Evolutionary conservation across 2,888 invertebrate species (phyloP), one percentile per base, ranked within the genome.

Genomic region (Aspidiotus rigidus): DNA sequence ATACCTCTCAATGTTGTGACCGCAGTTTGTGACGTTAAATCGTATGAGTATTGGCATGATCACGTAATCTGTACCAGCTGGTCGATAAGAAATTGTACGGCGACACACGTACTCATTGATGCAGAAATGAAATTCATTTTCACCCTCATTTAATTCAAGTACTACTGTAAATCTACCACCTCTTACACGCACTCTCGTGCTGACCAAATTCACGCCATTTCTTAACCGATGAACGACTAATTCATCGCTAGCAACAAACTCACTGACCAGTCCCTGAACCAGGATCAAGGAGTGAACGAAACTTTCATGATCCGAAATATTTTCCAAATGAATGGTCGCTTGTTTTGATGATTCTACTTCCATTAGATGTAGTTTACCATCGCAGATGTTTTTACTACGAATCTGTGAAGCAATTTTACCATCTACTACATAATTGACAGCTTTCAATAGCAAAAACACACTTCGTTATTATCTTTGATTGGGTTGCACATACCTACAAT

Each of bases 151-250:
- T 55, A 90, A 79, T 74, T 85, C 83, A 7, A 86, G 79, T 70
- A 90, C 77, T 41, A 84, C 81, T 78, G 89, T 88, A 76, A 90
- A 90, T 75, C 85, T 84, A 53, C 85, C 84, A 73, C 84, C 13
- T 49, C 28, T 7, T 17, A 60, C 8, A 59, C 28, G 17, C 13
- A 28, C 16, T 17, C 39, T 40, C 17, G 28, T 11, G 17, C 44
- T 44, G 7, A 16, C 17, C 7, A 39, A 11, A 59, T 39, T 44
- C 39, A 42, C 67, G n/a, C 28, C 42, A 0, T 28, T 42, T 44
- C 60, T 59, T 7, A 49, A 8, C 1, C 53, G 40, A 60, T 15
- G 84, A 63, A 82, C 77, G 57, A 87, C 80, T 72, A 83, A 83
- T 86, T 87, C 87, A 16, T 69, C 57, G 0, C 62, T 69, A 39